Evolutionary conservation across 2,113 vertebrate species (phyloP).

Genomic region (Gasterosteus nipponicus): DNA sequence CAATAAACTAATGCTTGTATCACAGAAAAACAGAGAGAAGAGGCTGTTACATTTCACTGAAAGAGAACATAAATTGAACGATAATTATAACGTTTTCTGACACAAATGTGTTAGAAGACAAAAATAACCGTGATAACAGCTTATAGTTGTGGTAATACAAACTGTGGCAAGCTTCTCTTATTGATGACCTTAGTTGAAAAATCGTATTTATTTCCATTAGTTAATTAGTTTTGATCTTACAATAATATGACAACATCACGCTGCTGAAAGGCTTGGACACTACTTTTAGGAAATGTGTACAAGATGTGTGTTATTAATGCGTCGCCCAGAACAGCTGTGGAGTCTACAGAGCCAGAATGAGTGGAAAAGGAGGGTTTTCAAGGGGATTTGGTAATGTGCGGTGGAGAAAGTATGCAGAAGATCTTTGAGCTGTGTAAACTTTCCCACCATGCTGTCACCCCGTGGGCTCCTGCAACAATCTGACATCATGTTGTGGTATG

Average conservation of each 20-base stretch:
- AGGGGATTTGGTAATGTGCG: constrained; percentile 17
- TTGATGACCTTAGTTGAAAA: constrained; percentile 13
- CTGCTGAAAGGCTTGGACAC: background rate
- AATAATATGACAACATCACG: background rate
- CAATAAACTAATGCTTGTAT: constrained; percentile 33
- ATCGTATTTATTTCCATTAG: constrained; percentile 21
- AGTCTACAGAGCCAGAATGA: constrained; percentile 20
- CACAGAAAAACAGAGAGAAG: constrained; percentile 15
- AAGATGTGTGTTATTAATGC: constrained; percentile 49
- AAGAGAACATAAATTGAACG: constrained; percentile 11
- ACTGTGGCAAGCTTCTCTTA: background rate
- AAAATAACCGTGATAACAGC: constrained; percentile 4
- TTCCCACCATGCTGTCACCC: constrained; percentile 24
- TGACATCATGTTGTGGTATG: background rate
- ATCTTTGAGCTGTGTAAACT: constrained; percentile 31
- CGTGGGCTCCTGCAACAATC: constrained; percentile 15
- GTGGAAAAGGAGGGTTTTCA: constrained; percentile 16
- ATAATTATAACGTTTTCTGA: constrained; percentile 3
- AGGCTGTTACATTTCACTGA: constrained; percentile 11
- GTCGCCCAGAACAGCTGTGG: constrained; percentile 22
- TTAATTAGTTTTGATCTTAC: background rate
- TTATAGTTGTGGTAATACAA: background rate
- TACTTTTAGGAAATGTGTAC: constrained; percentile 16
- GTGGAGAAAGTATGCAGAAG: constrained; percentile 33
- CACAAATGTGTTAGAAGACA: background rate